Base-by-base conservation (phyloP, 2,888 invertebrate genomes). In the Drosophila mayaguana region DNA sequence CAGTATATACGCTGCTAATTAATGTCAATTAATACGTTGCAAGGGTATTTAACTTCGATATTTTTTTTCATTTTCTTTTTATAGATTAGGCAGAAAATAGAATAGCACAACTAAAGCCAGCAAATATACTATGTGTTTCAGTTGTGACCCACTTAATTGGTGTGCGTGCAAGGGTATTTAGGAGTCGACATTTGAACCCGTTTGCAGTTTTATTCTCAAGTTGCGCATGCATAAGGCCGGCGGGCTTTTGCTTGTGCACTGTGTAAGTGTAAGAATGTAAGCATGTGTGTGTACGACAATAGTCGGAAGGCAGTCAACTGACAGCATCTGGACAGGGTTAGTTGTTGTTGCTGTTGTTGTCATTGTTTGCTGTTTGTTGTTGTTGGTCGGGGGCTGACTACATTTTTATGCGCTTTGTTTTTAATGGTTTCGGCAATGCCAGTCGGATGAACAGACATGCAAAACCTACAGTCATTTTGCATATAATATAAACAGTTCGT, bases 401-500 rank as follows among this genome's bases (percentile, higher is more conserved):
- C 69, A 69, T 63, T 81, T 80, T 80, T 77, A 76, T 77, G 57
- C 66, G 68, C 80, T 77, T 77, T 82, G 77, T 77, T 82, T 80
- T 82, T 72, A 77, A 82, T 79, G 82, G 82, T 69, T 77, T 81
- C 54, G 77, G 71, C 76, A 76, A 73, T 64, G 63, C 3, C 73
- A 63, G 57, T 46, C 62, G 34, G n/a, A 51, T 18, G 32, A 45
- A 48, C 14, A 51, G 18, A 55, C 59, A 69, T 20, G 43, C 38
- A 59, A 63, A 34, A 20, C 56, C 32, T 43, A 38, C 32, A 20
- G 5, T 18, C 28, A 40, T 45, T 25, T 32, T 6, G 54, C n/a
- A 55, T 71, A 50, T 40, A 60, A 66, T 60, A 50, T 61, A 75
- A 57, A 38, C 56, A 38, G 55, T 50, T 55, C 51, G 38, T 12